Base-by-base conservation (phyloP, 2,888 invertebrate species). In the Linhomoeus sp. region DNA sequence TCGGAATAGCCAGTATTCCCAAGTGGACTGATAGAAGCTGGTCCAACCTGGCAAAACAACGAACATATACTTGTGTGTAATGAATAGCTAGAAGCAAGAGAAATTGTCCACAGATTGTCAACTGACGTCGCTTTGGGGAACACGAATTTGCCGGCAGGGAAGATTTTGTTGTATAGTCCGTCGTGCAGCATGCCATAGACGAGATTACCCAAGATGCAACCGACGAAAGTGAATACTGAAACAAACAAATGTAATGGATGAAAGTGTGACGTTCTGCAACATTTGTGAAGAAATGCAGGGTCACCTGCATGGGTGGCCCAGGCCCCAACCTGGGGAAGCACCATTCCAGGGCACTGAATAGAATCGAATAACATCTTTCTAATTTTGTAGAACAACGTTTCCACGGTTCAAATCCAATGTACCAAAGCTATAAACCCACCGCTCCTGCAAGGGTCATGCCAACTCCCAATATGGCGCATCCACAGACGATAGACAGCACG, bases 331-430 rank as follows among this genome's bases (percentile, higher is more conserved):
- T 45, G 45, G 2, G 38, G 38, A 3, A 37, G 19, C 38, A 45
- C 25, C 45, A 45, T 45, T 5, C 45, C 45, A 7, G 45, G 45
- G 19, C 45, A 45, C 45, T 45, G 45, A 23, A 45, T 38, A 12
- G 24, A 38, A 14, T 7, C 38, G 7, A n/a, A 33, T 15, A 33
- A 33, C 15, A 33, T 12, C 15, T 33, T 33, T 12, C 33, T 33
- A 33, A 33, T 33, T 9, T 15, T 15, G 33, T 33, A 15, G 14
- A 39, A 39, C 7, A n/a, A 15, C 12, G n/a, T n/a, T n/a, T n/a
- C n/a, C n/a, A n/a, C n/a, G n/a, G n/a, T n/a, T n/a, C n/a, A n/a
- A n/a, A n/a, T n/a, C n/a, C n/a, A n/a, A n/a, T n/a, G n/a, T n/a
- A n/a, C n/a, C n/a, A n/a, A 3, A 36, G 5, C n/a, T 36, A 19